phyloP scores from a whole-genome alignment of 2,113 vertebrate species.

The Manacus vitellinus region DNA sequence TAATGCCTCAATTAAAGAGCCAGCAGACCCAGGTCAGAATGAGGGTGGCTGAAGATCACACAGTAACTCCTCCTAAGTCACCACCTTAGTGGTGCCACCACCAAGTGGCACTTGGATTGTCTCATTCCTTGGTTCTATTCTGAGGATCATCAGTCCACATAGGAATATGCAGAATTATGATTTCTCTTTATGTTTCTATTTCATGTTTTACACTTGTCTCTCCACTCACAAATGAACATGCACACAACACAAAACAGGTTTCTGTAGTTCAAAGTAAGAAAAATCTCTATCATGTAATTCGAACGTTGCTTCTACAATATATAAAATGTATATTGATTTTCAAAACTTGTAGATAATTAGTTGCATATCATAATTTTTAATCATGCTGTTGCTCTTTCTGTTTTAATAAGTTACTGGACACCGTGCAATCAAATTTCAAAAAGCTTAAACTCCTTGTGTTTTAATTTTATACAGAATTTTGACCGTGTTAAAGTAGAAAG shows the following conservation, averaged over 20 bases:
- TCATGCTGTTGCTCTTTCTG: rapidly evolving
- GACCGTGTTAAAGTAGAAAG: not conserved
- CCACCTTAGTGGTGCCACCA: too few relatives aligned
- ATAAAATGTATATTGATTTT: not conserved
- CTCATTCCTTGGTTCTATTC: not conserved
- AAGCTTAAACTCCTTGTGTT: not conserved
- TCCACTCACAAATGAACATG: not conserved
- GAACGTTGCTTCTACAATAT: not conserved
- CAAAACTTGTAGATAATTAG: not conserved
- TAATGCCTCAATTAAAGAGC: not conserved
- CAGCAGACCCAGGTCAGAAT: not conserved
- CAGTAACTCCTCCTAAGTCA: not conserved
- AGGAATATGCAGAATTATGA: not conserved
- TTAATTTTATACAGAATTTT: not conserved
- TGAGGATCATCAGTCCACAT: not conserved
- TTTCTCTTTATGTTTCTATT: not conserved
- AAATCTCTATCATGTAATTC: not conserved
- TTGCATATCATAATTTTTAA: not conserved
- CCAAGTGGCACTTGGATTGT: not conserved
- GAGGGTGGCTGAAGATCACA: not conserved
- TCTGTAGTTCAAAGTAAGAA: not conserved
- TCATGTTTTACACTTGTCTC: not conserved
- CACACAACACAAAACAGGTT: not conserved
- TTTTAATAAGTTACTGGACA: not conserved
- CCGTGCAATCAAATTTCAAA: not conserved